Evolutionary conservation across 2,888 invertebrate genomes (phyloP).

Genomic region (Diarsia mendica): DNA sequence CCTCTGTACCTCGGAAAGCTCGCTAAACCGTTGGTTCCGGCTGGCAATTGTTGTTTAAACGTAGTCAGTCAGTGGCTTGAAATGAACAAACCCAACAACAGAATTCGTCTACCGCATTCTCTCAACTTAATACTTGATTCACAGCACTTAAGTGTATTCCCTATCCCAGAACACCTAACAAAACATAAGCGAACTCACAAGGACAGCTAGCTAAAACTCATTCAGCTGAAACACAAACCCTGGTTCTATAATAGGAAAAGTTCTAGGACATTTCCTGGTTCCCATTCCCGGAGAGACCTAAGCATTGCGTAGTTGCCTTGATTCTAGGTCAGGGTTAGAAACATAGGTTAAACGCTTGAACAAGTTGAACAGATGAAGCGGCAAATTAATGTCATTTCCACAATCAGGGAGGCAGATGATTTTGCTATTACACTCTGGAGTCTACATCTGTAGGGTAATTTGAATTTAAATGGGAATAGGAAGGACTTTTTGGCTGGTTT

Average conservation of each 20-base stretch:
- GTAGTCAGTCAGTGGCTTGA: not conserved
- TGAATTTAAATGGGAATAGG: conserved; percentile 7
- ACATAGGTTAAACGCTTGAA: conserved; percentile 1
- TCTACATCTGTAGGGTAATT: not conserved
- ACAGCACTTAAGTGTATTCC: not conserved
- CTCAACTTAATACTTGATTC: not conserved
- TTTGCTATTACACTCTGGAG: not conserved
- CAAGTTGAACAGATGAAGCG: conserved; percentile 17
- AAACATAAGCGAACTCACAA: not conserved
- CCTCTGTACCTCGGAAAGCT: not conserved
- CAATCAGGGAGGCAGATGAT: conserved; percentile 17
- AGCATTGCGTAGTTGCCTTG: conserved; percentile 26
- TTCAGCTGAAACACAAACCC: not conserved
- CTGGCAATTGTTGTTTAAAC: not conserved
- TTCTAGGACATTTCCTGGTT: not conserved
- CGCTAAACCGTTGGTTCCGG: not conserved
- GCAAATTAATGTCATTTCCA: conserved; percentile 43
- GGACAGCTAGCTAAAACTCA: not conserved
- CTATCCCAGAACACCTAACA: not conserved
- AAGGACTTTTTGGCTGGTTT: conserved; percentile 2
- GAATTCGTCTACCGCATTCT: not conserved
- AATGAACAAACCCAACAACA: not conserved
- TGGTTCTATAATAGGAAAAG: conserved; percentile 12
- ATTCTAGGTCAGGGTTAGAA: conserved; percentile 27
- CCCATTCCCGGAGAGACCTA: conserved; percentile 6